These are phyloP conservation scores for Pyrochroa serraticornis DNA, from an alignment of 2,888 invertebrate species.

Conservation along the genomic window DNA sequence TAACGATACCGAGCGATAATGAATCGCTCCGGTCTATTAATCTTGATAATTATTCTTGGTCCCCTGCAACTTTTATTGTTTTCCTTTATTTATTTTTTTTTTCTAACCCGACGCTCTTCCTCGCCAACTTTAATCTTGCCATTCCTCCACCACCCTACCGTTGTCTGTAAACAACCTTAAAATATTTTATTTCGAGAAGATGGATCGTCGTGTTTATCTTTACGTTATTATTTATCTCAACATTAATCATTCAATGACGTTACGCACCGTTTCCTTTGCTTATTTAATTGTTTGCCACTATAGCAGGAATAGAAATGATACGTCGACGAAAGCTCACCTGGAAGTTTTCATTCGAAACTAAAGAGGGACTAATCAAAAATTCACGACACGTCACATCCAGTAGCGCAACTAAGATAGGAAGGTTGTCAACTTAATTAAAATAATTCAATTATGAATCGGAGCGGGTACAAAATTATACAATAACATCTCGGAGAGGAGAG, in stretches of 20 bases:
- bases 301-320: neutral
- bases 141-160: no score
- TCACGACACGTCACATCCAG: constrained; percentile 6
- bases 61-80: constrained; percentile 36
- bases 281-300: neutral
- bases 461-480: no score
- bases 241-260: no score
- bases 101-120: constrained; percentile 20
- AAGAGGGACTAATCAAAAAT: constrained; percentile 19
- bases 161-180: constrained; percentile 7
- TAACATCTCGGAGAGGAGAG: no score
- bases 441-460: constrained; percentile 2
- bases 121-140: neutral
- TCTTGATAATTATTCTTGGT: constrained; percentile 39
- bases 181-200: constrained; percentile 1
- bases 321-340: constrained; percentile 3
- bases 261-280: neutral
- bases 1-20: constrained; percentile 35
- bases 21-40: constrained; percentile 38
- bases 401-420: constrained; percentile 1
- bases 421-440: constrained; percentile 3
- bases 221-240: neutral
- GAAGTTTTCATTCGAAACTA: constrained; percentile 17
- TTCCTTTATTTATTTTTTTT: constrained; percentile 17
- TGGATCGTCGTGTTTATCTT: constrained; percentile 4